These are phyloP conservation scores for Epicampocera succincta DNA, from an alignment of 2,888 invertebrate genomes.

Conservation along the genomic window DNA sequence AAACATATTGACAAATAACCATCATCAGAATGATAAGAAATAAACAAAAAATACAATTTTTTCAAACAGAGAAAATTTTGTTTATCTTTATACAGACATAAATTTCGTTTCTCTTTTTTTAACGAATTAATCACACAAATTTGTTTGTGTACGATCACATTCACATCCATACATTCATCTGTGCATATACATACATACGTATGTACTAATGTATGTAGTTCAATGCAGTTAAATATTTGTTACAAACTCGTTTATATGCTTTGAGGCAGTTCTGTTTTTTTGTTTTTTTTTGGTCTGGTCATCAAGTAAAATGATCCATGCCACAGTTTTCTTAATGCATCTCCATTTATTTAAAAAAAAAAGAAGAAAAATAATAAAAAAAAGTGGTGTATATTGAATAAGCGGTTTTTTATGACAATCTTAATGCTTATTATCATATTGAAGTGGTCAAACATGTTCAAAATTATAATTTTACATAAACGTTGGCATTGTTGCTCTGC, in stretches of 20 bases:
- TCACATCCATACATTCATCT: neutral
- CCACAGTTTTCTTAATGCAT: constrained; percentile 4
- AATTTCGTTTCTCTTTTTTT: constrained; percentile 30
- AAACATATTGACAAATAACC: constrained; percentile 59
- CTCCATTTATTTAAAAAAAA: neutral
- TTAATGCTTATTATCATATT: constrained; percentile 43
- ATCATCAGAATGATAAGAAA: constrained; percentile 43
- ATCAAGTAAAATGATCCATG: constrained; percentile 40
- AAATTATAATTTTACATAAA: constrained; percentile 25
- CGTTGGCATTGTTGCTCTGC: constrained; percentile 36
- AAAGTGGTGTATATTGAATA: constrained; percentile 10
- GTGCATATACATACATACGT: neutral
- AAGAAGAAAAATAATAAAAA: neutral
- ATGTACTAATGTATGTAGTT: neutral
- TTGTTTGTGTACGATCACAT: neutral
- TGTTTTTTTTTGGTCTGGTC: too few species aligned
- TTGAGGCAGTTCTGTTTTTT: constrained; percentile 31
- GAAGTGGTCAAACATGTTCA: constrained; percentile 64
- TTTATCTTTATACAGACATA: constrained; percentile 9
- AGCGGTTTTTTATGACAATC: constrained; percentile 44
- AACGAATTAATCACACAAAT: constrained; percentile 47
- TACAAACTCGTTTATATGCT: constrained; percentile 47
- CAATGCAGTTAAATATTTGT: constrained; percentile 18
- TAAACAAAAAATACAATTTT: constrained; percentile 23
- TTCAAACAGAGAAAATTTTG: constrained; percentile 7